Conservation (phyloP, 2,113 vertebrate species). For the Mus pahari region DNA sequence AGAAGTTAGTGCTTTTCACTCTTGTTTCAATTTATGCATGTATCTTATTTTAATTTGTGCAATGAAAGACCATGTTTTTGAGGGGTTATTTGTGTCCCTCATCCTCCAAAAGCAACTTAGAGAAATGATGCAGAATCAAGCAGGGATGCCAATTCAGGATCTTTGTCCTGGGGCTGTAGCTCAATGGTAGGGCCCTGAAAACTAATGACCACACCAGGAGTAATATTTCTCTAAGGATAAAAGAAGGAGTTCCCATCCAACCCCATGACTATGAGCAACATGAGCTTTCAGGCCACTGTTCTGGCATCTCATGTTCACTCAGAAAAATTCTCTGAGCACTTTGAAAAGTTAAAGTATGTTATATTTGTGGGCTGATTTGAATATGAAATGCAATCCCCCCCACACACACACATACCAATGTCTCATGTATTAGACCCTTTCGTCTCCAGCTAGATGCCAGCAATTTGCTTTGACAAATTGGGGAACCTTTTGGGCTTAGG, state of each 20-base stretch:
- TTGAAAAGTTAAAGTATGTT: constrained; percentile 4
- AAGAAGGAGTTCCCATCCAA: neutral
- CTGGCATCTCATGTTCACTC: neutral
- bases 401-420: too few species aligned
- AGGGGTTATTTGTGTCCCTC: neutral
- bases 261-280: neutral
- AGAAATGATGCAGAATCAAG: neutral
- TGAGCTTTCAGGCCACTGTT: neutral
- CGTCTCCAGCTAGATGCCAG: neutral
- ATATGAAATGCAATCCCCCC: neutral
- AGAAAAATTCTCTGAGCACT: neutral
- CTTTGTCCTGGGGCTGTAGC: neutral
- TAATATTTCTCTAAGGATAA: neutral
- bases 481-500: neutral
- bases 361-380: neutral
- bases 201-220: neutral
- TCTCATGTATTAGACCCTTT: neutral
- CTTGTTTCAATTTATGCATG: constrained; percentile 23
- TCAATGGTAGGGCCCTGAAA: neutral
- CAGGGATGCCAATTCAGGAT: neutral
- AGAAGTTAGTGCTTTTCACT: constrained; percentile 10
- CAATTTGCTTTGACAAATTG: neutral
- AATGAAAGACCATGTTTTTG: neutral
- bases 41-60: neutral
- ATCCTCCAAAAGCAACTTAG: neutral